Base-by-base conservation (phyloP, 2,113 vertebrate genomes). In the Lophochroa leadbeateri region DNA sequence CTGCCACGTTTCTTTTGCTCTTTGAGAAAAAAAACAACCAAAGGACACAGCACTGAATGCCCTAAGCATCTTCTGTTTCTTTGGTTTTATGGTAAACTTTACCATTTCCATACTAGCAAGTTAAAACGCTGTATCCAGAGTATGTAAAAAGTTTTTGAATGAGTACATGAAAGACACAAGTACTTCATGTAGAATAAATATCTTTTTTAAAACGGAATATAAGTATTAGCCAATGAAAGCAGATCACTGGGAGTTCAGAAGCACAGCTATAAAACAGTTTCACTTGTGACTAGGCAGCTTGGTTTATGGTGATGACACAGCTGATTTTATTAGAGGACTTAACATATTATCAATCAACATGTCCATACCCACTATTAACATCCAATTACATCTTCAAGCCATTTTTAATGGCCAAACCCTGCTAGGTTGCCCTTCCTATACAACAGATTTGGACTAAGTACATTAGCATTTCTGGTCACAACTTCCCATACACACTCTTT, bases 401-500 rank as follows among this genome's bases (percentile, higher is more conserved):
- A 67, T 55, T 78, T 74, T 87, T 47, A 89, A 64, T 18, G 17
- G 28, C 28, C 21, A 60, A 57, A 83, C 14, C 8, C 14, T 70
- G 10, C 37, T 72, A 58, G 10, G 7, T 27, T 81, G 16, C 52
- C 31, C 10, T 61, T 88, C 39, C 31, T 53, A 25, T 7, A 12
- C 16, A 39, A 77, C 11, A 75, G 37, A 82, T 28, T 41, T 50
- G 13, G 33, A 35, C 78, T 7, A 75, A 37, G 6, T 46, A 71
- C 17, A 69, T 43, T 4, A 47, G 43, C 13, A 75, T 17, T 58
- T 86, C 44, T 69, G 39, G 72, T 35, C 27, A 78, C 47, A 84
- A 53, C 4, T 17, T 20, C 13, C 6, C 3, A 15, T 10, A 5
- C 3, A 13, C 2, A 29, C 4, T 6, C 3, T 7, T 68, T 77